Percentiles rank a stretch among this genome's conserved stretches.
These are phyloP conservation scores for Heteropelma amictum DNA, from an alignment of 2,888 invertebrate genomes.

Conservation along the genomic window DNA sequence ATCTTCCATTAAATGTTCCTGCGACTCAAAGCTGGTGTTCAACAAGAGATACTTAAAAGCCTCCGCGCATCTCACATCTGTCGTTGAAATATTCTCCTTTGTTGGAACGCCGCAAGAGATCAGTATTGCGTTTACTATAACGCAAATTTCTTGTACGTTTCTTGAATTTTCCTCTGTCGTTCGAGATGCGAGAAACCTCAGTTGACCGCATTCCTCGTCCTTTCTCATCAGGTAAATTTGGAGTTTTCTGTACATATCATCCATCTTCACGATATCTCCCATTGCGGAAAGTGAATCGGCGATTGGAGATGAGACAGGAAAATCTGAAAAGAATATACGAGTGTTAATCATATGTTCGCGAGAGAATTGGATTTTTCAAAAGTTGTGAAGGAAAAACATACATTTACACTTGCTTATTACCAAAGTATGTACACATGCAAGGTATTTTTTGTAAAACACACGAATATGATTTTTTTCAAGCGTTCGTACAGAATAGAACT, in stretches of 20 bases:
- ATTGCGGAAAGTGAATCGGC: constrained; percentile 25
- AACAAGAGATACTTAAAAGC: constrained; percentile 68
- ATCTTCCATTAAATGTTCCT: constrained; percentile 69
- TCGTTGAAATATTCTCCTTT: constrained; percentile 27
- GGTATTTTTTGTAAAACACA: too few species aligned
- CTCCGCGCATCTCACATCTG: constrained; percentile 52
- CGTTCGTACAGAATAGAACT: too few species aligned
- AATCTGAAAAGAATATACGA: too few species aligned
- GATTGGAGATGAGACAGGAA: too few species aligned
- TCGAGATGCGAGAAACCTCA: constrained; percentile 63
- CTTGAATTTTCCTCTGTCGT: constrained; percentile 62
- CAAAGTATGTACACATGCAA: too few species aligned
- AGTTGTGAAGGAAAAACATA: too few species aligned
- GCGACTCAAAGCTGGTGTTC: constrained; percentile 70
- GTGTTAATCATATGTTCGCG: too few species aligned
- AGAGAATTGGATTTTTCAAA: too few species aligned
- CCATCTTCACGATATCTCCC: constrained; percentile 59
- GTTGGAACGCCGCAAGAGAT: constrained; percentile 32
- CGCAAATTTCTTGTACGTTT: constrained; percentile 61
- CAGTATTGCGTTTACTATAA: constrained; percentile 53
- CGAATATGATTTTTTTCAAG: too few species aligned
- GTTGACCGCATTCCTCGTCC: constrained; percentile 57
- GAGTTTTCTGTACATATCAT: constrained; percentile 58
- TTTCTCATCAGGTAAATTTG: constrained; percentile 61
- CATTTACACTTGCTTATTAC: too few species aligned